Base-by-base conservation (phyloP, 2,888 invertebrate species). In the Epinotia brunnichana region DNA sequence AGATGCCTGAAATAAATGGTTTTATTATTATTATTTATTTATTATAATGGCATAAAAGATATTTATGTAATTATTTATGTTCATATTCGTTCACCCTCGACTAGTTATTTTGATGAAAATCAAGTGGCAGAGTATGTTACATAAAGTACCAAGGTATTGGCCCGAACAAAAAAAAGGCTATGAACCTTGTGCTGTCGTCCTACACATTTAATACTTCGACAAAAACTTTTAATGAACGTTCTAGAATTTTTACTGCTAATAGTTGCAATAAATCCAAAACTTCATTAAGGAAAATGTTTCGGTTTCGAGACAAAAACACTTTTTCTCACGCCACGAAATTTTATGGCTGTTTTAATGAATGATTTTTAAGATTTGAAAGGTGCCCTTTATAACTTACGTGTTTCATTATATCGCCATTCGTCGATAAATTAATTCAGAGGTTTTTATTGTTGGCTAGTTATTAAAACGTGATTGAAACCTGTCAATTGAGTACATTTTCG, bases 241-340 rank as follows among this genome's bases (percentile, higher is more conserved):
- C 15, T 15, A 39, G 63, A 64, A 64, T 53, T 53, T 35, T 64
- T 39, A 64, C 9, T 21, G 64, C 51, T 64, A 59, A 59, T 57
- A 60, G 11, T 44, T 29, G 51, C 41, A 71, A 70, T 66, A 41
- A 60, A 71, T 53, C 54, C 3, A 41, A 2, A 61, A 61, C 48
- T 72, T 68, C 9, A 62, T 68, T 62, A 56, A 44, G 48, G 7
- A 21, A 61, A 67, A 48, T 17, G 53, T 35, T 51, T 57, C 5
- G 21, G 35, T 19, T 54, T 62, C 54, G 17, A 41, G 29, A 24
- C 17, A 51, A 15, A 63, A 64, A 51, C n/a, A n/a, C 70, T 59
- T 44, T 54, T 54, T 53, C 39, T 41, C 57, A 57, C 29, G 61
- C 29, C 11, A 56, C 54, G 61, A 10, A n/a, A 56, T 35, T 53